Conservation (phyloP, 2,888 invertebrate species). For the Dicyrtomina minuta region DNA sequence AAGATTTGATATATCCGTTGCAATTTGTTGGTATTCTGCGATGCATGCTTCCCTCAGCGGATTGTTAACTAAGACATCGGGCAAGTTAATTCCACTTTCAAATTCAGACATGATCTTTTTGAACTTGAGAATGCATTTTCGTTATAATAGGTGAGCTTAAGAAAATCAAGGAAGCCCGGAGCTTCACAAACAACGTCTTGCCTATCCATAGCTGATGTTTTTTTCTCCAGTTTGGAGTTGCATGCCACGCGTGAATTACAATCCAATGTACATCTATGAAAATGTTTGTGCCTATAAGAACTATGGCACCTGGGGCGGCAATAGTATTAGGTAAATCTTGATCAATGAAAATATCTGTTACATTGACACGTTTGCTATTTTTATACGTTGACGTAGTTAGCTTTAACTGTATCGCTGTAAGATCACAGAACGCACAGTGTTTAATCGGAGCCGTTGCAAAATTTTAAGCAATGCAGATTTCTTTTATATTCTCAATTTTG, state of each 20-base stretch:
- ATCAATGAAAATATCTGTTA: too few relatives aligned
- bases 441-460: too few relatives aligned
- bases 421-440: too few relatives aligned
- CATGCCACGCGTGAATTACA: not conserved
- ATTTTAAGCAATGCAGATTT: too few relatives aligned
- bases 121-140: not conserved
- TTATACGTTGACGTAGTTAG: too few relatives aligned
- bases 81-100: conserved; percentile 2
- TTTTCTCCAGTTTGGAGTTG: not conserved
- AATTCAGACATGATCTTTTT: not conserved
- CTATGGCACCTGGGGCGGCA: too few relatives aligned
- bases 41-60: conserved; percentile 5
- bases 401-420: too few relatives aligned
- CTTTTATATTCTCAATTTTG: not conserved
- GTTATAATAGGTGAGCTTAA: not conserved
- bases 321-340: too few relatives aligned
- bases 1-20: not conserved
- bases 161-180: conserved; percentile 7
- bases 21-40: not conserved
- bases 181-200: not conserved
- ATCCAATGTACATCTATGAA: not conserved
- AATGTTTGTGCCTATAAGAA: not conserved
- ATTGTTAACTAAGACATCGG: not conserved
- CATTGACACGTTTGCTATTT: too few relatives aligned
- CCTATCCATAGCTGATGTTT: not conserved